Evolutionary conservation across 2,113 vertebrate species (phyloP).

Genomic region (Salvelinus alpinus): DNA sequence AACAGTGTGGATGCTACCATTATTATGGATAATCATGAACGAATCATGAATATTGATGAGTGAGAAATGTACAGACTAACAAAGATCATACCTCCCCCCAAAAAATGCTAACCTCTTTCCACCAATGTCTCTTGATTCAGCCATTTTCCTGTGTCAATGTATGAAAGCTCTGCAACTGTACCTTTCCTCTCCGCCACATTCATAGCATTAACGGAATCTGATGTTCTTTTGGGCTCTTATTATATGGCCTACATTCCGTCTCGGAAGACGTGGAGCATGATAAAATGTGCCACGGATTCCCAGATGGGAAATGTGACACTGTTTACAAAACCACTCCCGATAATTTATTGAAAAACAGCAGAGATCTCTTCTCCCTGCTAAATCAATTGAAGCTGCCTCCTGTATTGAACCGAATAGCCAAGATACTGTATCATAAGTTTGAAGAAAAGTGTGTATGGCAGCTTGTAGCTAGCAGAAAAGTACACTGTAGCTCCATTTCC

Average conservation of each 20-base stretch:
- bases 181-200: constrained; percentile 3
- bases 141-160: constrained; percentile 9
- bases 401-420: not conserved
- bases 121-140: not conserved
- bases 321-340: constrained; percentile 60
- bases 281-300: constrained; percentile 48
- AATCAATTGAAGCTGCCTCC: constrained; percentile 19
- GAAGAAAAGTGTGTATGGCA: too few species aligned
- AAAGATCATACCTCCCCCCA: too few species aligned
- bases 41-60: too few species aligned
- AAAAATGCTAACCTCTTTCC: not conserved
- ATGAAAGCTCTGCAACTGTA: too few species aligned
- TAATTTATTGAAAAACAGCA: constrained; percentile 47
- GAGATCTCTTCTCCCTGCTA: constrained; percentile 23
- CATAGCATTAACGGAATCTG: constrained; percentile 22
- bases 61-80: too few species aligned
- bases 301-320: constrained; percentile 52
- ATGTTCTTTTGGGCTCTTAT: constrained; percentile 39
- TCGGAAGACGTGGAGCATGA: constrained; percentile 33
- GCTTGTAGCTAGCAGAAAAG: too few species aligned
- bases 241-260: constrained; percentile 56
- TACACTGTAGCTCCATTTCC: too few species aligned
- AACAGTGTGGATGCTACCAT: too few species aligned
- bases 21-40: too few species aligned
- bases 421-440: too few species aligned